Percentiles rank a stretch among this genome's conserved stretches.
Conservation (phyloP, 1,140 invertebrate genomes). For the Dysdera silvatica region DNA sequence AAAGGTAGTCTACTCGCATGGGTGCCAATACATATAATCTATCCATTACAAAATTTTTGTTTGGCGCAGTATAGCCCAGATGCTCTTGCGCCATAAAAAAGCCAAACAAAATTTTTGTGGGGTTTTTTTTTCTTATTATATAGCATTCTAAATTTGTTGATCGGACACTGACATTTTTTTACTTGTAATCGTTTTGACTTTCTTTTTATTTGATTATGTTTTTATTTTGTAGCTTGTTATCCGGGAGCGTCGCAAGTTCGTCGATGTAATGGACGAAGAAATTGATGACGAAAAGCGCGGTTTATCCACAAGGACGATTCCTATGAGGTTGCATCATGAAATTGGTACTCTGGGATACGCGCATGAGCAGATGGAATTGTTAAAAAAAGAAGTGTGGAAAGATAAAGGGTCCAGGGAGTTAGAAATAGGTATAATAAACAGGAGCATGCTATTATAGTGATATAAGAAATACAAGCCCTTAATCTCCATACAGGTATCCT, state of each 20-base stretch:
- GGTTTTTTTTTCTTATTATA: no score
- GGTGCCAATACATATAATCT: no score
- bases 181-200: not conserved
- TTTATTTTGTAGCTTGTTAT: constrained; percentile 61
- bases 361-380: constrained; percentile 32
- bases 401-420: constrained; percentile 29
- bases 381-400: constrained; percentile 34
- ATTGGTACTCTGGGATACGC: constrained; percentile 48
- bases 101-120: no score
- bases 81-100: no score
- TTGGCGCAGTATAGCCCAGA: no score
- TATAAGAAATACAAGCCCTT: constrained; percentile 32
- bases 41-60: no score
- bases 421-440: constrained; percentile 20
- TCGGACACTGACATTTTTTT: no score
- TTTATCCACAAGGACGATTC: constrained; percentile 51
- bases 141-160: no score
- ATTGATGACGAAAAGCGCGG: constrained; percentile 80
- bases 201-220: not conserved
- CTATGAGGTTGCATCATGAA: constrained; percentile 62
- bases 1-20: no score
- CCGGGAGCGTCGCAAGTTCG: constrained; percentile 78
- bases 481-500: not conserved
- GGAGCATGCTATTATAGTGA: not conserved
- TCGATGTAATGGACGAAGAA: constrained; percentile 92